Conservation (phyloP, 2,113 vertebrate species). For the Pseudorectes ferrugineus region DNA sequence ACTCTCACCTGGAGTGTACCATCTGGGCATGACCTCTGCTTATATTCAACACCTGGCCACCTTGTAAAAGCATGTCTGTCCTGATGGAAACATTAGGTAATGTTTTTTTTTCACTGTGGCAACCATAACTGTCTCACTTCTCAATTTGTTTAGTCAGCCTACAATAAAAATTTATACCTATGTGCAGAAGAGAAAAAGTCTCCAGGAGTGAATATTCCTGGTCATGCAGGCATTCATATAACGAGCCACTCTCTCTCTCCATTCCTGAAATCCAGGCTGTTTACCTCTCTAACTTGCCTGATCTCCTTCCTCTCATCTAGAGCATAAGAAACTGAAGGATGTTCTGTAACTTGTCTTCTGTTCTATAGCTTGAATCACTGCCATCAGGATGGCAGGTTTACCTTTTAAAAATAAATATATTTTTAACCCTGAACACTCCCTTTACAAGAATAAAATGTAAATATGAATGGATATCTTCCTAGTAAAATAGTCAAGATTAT, state of each 20-base stretch:
- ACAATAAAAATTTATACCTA: neutral
- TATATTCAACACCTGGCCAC: neutral
- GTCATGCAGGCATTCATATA: neutral
- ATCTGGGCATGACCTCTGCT: neutral
- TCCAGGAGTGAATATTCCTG: neutral
- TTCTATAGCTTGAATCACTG: conserved; percentile 56
- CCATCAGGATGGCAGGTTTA: conserved; percentile 63
- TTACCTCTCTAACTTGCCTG: conserved; percentile 21
- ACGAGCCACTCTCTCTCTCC: neutral
- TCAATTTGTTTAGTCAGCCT: neutral
- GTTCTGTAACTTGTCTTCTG: conserved; percentile 31
- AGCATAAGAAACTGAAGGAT: conserved; percentile 18
- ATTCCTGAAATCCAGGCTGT: conserved; percentile 26
- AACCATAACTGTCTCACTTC: neutral
- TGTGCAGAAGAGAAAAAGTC: neutral
- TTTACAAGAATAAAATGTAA: conserved; percentile 52
- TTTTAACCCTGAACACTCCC: conserved; percentile 39
- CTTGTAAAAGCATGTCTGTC: neutral
- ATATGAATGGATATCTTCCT: conserved; percentile 43
- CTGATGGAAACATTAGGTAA: neutral
- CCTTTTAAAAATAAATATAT: conserved; percentile 46
- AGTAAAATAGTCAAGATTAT: conserved; percentile 37
- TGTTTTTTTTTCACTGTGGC: neutral
- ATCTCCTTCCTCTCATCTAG: neutral
- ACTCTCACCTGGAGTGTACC: neutral